These are phyloP conservation scores for Suricata suricatta DNA, from an alignment of 2,113 vertebrate genomes.

Conservation along the genomic window DNA sequence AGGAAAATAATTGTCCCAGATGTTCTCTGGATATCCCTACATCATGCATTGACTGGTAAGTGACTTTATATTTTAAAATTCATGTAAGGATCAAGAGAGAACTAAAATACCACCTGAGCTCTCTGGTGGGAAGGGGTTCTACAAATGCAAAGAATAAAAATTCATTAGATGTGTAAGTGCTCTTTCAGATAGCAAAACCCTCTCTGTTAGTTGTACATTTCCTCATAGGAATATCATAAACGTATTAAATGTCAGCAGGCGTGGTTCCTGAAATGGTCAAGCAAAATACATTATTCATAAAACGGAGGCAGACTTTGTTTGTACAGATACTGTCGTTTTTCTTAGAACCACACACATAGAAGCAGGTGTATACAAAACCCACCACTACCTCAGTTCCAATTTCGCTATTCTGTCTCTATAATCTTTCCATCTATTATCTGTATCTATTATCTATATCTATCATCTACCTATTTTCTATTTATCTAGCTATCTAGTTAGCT, in stretches of 20 bases:
- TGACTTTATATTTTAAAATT: constrained; percentile 42
- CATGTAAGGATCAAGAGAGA: constrained; percentile 4
- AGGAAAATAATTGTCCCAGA: constrained; percentile 36
- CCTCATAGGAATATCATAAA: neutral
- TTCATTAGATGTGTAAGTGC: neutral
- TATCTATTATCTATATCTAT: neutral
- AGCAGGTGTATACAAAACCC: neutral
- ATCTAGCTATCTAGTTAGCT: neutral
- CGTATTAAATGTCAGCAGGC: neutral
- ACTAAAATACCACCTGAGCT: neutral
- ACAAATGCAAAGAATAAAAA: constrained; percentile 36
- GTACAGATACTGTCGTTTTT: neutral
- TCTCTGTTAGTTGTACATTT: neutral
- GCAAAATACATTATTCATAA: neutral
- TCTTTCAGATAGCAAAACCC: neutral
- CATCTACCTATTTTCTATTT: neutral
- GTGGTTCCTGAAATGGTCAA: constrained; percentile 1
- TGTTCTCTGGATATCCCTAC: neutral
- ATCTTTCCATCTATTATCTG: neutral
- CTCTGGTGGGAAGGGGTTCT: neutral
- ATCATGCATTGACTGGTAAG: neutral
- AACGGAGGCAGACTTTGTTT: neutral
- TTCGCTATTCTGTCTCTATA: neutral
- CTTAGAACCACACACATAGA: neutral
- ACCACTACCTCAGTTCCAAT: neutral